Percentiles rank a stretch among this genome's conserved stretches.
Evolutionary conservation across 2,888 invertebrate species (phyloP).

Genomic region (Minunthozetes semirufus): DNA sequence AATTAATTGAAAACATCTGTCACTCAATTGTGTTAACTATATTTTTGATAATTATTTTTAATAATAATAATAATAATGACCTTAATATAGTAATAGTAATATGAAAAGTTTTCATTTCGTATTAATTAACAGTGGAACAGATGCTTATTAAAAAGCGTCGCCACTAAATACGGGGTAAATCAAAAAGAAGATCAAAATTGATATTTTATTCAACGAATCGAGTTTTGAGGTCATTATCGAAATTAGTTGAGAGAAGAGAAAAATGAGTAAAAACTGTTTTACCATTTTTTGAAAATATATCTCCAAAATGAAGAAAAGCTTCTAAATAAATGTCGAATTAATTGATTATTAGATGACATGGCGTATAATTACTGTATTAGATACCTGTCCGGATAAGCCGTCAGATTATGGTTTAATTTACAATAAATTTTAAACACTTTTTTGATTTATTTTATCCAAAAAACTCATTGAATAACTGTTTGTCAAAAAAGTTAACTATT

Average conservation of each 20-base stretch:
- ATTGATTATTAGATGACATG: not conserved
- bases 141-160: not conserved
- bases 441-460: too few species aligned
- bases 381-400: not conserved
- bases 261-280: not conserved
- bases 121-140: not conserved
- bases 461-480: not conserved
- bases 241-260: not conserved
- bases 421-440: too few species aligned
- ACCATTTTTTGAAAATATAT: not conserved
- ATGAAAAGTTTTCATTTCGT: not conserved
- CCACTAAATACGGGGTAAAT: not conserved
- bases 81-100: conserved; percentile 3
- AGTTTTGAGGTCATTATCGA: conserved; percentile 10
- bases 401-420: not conserved
- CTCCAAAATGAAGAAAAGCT: not conserved
- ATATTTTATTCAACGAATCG: too few species aligned
- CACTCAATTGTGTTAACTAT: conserved; percentile 1
- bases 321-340: not conserved
- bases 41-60: not conserved
- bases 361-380: not conserved
- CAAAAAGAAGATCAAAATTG: not conserved
- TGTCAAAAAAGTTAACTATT: not conserved
- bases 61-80: too few species aligned
- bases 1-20: conserved; percentile 6